Evolutionary conservation across 2,113 vertebrate species (phyloP).

Genomic region (Azemiops feae): DNA sequence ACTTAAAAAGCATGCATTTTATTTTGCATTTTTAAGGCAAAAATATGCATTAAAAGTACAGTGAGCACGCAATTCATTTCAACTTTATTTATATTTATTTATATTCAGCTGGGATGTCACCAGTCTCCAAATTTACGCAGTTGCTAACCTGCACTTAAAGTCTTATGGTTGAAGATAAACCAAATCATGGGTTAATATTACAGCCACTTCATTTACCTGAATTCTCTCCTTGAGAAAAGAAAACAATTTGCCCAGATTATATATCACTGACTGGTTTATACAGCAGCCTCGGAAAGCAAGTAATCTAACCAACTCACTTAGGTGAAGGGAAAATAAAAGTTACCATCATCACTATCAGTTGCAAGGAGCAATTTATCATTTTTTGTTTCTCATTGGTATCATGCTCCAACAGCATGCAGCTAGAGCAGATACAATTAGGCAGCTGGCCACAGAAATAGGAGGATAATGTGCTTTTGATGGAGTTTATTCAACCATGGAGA

Average conservation of each 20-base stretch:
- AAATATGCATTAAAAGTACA: neutral
- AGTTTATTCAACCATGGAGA: conserved; percentile 94
- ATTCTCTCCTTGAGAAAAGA: conserved; percentile 35
- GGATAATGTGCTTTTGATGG: conserved; percentile 98
- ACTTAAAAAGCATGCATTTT: neutral
- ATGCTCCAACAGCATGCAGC: conserved; percentile 85
- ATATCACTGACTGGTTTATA: conserved; percentile 54
- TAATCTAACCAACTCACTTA: conserved; percentile 65
- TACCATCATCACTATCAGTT: conserved; percentile 89
- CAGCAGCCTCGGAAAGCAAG: conserved; percentile 42
- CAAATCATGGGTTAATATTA: neutral
- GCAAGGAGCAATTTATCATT: conserved; percentile 96
- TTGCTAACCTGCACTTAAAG: neutral
- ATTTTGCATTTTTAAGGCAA: neutral
- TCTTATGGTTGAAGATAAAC: neutral
- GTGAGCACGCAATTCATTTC: neutral
- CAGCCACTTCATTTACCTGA: neutral
- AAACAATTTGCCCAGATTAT: conserved; percentile 21
- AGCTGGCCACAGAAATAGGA: conserved; percentile 77
- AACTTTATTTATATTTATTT: neutral
- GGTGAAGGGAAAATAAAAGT: conserved; percentile 93
- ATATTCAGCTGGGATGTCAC: neutral
- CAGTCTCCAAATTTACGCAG: neutral
- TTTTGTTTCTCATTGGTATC: conserved; percentile 79
- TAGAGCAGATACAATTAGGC: conserved; percentile 94